phyloP scores from a whole-genome alignment of 2,113 vertebrate genomes.

The Tyto alba region DNA sequence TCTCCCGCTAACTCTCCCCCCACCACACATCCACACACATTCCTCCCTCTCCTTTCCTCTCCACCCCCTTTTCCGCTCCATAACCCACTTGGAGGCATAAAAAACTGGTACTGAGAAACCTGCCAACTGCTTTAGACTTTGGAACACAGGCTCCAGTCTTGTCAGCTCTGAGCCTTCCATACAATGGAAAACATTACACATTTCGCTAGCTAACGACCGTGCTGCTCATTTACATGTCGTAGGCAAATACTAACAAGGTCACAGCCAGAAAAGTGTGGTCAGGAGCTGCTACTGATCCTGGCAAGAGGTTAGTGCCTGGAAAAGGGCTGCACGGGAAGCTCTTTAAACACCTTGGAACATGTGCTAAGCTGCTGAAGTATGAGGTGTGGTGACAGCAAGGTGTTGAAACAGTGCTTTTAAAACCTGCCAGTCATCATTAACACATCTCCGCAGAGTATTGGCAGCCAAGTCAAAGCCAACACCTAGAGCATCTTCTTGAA shows the following conservation, averaged over 20 bases:
- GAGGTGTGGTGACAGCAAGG: conserved; percentile 63
- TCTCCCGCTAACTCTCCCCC: conserved; percentile 31
- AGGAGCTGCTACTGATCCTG: conserved; percentile 59
- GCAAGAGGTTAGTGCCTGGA: neutral
- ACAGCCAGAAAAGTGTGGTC: conserved; percentile 52
- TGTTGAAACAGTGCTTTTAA: conserved; percentile 55
- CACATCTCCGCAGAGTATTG: neutral
- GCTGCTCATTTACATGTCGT: conserved; percentile 61
- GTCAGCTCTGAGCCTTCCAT: conserved; percentile 47
- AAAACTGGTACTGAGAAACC: conserved; percentile 71
- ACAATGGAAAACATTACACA: conserved; percentile 32
- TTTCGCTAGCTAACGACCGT: neutral
- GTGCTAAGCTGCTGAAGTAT: conserved; percentile 65
- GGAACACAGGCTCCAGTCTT: conserved; percentile 6
- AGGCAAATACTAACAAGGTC: conserved; percentile 59
- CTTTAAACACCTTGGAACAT: conserved; percentile 59
- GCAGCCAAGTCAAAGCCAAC: conserved; percentile 21
- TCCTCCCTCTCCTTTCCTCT: conserved; percentile 31
- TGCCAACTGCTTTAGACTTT: conserved; percentile 69
- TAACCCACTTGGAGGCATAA: conserved; percentile 69
- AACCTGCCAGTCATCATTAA: conserved; percentile 67
- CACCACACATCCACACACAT: conserved; percentile 16
- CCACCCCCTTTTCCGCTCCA: conserved; percentile 40
- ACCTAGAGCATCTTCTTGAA: conserved; percentile 35
- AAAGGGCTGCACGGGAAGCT: neutral